A percentile compares a stretch with the other conserved stretches of the same genome.
Evolutionary conservation across 2,888 invertebrate genomes (phyloP).

Genomic region (Orthosia gothica): DNA sequence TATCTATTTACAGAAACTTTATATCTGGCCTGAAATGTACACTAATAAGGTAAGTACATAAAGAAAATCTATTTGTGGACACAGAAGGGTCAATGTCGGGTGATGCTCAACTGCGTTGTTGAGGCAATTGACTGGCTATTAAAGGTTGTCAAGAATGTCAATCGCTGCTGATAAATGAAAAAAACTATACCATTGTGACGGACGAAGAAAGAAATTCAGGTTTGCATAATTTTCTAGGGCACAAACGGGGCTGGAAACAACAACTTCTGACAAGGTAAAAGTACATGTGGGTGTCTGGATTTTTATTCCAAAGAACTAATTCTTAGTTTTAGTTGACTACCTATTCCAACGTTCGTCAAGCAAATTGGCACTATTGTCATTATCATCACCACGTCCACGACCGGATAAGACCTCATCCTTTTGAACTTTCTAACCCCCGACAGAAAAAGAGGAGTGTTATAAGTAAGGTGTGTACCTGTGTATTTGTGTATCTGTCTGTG

Average conservation of each 20-base stretch:
- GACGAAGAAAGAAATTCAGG: background rate
- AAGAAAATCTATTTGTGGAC: conserved; percentile 73
- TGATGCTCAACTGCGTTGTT: conserved; percentile 62
- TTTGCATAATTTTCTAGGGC: background rate
- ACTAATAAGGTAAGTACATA: conserved; percentile 53
- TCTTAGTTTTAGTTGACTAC: background rate
- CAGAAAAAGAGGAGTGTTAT: no score
- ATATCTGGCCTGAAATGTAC: conserved; percentile 39
- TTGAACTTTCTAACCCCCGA: no score
- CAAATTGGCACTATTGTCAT: no score
- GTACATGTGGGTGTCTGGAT: no score
- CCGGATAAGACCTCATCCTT: no score
- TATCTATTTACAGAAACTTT: background rate
- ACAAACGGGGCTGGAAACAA: background rate
- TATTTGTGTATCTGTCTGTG: no score
- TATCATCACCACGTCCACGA: no score
- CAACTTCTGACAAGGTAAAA: background rate
- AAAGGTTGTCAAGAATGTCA: conserved; percentile 46
- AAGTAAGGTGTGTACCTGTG: no score
- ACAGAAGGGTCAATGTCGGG: conserved; percentile 72
- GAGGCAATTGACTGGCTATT: conserved; percentile 62
- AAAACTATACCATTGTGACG: background rate
- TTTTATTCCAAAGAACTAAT: no score
- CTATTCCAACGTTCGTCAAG: background rate
- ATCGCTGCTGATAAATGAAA: background rate